Percentiles rank a stretch among this genome's conserved stretches.
Conservation (phyloP, 1,140 invertebrate species). For the Dreissena polymorpha region DNA sequence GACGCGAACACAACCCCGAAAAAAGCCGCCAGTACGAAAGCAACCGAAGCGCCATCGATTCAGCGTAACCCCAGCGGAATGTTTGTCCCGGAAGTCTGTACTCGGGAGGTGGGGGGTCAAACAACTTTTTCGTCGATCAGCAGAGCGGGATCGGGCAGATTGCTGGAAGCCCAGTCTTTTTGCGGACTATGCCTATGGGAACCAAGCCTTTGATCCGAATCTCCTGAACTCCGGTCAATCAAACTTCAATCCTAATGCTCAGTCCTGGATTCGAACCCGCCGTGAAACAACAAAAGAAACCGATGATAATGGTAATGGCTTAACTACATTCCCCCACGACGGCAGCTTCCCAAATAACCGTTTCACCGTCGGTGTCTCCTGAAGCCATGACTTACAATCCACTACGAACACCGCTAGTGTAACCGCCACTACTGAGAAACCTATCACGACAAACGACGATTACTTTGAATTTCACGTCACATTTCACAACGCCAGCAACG, state of each 20-base stretch:
- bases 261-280: conserved; percentile 23
- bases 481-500: too few species aligned
- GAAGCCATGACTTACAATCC: not conserved
- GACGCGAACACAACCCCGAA: too few species aligned
- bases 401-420: not conserved
- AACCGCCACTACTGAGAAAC: not conserved
- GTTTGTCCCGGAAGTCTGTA: conserved; percentile 39
- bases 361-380: not conserved
- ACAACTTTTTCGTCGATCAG: not conserved
- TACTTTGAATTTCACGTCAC: not conserved
- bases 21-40: too few species aligned
- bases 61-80: too few species aligned
- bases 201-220: conserved; percentile 32
- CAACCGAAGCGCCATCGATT: too few species aligned
- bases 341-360: not conserved
- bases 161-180: not conserved
- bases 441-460: not conserved
- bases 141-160: not conserved
- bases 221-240: conserved; percentile 15
- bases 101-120: not conserved
- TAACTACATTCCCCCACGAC: not conserved
- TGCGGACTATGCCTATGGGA: conserved; percentile 15
- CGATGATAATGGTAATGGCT: too few species aligned
- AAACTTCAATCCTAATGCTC: conserved; percentile 24
- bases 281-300: not conserved